Base-by-base conservation (phyloP, 2,888 invertebrate species). In the Mythimna albipuncta region DNA sequence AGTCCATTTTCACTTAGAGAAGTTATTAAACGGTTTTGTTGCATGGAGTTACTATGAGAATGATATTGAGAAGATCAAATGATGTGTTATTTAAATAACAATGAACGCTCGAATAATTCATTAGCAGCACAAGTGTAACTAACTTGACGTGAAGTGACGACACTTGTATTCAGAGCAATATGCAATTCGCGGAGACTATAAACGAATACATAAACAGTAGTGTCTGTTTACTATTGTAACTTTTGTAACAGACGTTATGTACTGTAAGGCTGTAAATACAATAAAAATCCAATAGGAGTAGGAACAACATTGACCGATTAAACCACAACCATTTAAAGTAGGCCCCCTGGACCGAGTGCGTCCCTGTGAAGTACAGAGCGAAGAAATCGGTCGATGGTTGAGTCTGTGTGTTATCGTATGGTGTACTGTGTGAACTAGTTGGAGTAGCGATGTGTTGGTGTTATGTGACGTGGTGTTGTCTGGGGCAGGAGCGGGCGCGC, bases 401-500 rank as follows among this genome's bases (percentile, higher is more conserved):
- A 71, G 72, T 71, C 77, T 72, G 74, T 77, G 81, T 79, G 75
- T 78, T 82, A 52, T 71, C 67, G 85, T 85, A 70, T 76, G 77
- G 84, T 69, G 68, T 83, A 67, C 78, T 79, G 73, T 85, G 84
- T 81, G 72, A 79, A 80, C 57, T 84, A 82, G 83, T 75, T 81
- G 80, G 83, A 83, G 86, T 86, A 88, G 87, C 74, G 85, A 72
- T 89, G 82, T 84, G 81, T 82, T 82, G 84, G 83, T 68, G 71
- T 77, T 84, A 87, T 89, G 78, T 93, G 93, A 94, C 90, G 86
- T 93, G 86, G 89, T 93, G 91, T 86, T 94, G 76, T 94, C 89
- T 93, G 94, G 93, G 94, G 91, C 95, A 95, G 96, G 94, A 95
- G 95, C 94, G 94, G 94, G 89, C 93, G 95, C 89, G 90, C 93